Base-by-base conservation (phyloP, 2,113 vertebrate species). In the Globicephala melas region DNA sequence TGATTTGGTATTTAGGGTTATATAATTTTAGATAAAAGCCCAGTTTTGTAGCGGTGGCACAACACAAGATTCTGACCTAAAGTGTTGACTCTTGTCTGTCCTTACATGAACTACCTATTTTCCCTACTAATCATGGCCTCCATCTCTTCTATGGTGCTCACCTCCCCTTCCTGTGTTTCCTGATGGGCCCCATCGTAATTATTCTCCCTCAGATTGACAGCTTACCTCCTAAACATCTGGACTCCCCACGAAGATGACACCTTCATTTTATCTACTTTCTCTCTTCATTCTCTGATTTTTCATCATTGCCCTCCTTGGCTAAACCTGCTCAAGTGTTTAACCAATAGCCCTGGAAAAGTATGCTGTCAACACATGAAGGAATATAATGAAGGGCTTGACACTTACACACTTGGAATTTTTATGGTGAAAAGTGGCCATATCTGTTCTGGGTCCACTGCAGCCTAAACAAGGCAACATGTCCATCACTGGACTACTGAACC, bases 281-380 rank as follows among this genome's bases (percentile, higher is more conserved):
- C 41, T 76, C 89, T 94, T 92, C 13, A 25, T 92, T 87, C 67
- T 81, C 31, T 85, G 26, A 91, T 26, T 77, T 95, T 77, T 89
- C 77, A 44, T 71, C 53, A 70, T 92, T 44, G 76, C 7, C 36
- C 10, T 86, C 79, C 47, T 83, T 85, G 58, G 65, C 70, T 53
- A 70, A 73, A 15, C 25, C 44, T 82, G 11, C 95, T 85, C 38
- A 68, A 47, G 26, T 76, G 20, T 76, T 91, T 18, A 67, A 23
- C 58, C 60, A 63, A 0, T 28, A 73, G 17, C 38, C 38, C 44
- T 18, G 86, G 18, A 80, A 93, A 89, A 63, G 63, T 38, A 62
- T 79, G 20, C 38, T 74, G 63, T 68, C 62, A 88, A 68, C 47
- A 68, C 36, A 28, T 5, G 53, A 92, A 65, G n/a, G 33, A 36